These are phyloP conservation scores for Podargus strigoides DNA, from an alignment of 2,797 vertebrate genomes.

Conservation along the genomic window DNA sequence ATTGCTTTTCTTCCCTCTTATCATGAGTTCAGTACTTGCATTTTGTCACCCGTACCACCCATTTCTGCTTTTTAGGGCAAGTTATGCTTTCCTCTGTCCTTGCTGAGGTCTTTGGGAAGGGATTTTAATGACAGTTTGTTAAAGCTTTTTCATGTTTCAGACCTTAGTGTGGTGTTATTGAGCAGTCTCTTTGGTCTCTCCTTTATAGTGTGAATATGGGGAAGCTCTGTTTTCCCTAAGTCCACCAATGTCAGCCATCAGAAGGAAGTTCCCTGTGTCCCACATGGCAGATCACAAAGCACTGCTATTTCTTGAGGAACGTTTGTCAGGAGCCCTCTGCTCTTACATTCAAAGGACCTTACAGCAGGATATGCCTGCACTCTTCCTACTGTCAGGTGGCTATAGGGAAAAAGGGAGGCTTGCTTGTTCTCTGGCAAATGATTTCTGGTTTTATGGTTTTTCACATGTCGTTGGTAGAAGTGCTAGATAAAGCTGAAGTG, in stretches of 20 bases:
- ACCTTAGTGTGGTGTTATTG: accelerated
- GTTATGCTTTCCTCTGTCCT: neutral
- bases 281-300: neutral
- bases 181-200: neutral
- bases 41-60: neutral
- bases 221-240: neutral
- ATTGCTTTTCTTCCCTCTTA: neutral
- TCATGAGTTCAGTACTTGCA: neutral
- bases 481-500: neutral
- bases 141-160: neutral
- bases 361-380: neutral
- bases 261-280: neutral
- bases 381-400: neutral
- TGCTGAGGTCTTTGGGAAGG: neutral
- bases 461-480: neutral
- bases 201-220: neutral
- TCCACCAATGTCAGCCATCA: neutral
- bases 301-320: neutral
- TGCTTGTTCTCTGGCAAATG: neutral
- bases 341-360: neutral
- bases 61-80: neutral
- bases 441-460: neutral
- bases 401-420: neutral
- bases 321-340: neutral
- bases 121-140: neutral